Base-by-base conservation (phyloP, 2,797 vertebrate genomes). In the Acrocephalus scirpaceus region DNA sequence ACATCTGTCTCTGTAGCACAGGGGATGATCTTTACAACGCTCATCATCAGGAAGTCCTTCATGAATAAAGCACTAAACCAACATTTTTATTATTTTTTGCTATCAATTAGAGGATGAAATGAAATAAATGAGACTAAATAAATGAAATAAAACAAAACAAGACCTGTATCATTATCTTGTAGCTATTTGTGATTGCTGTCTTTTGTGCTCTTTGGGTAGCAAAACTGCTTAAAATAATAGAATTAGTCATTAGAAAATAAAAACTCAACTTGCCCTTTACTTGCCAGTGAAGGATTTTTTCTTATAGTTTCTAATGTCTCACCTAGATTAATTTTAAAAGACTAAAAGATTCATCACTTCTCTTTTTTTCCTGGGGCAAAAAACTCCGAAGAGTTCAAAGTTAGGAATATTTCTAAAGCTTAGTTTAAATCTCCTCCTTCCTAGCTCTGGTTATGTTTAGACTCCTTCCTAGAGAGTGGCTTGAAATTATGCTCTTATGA, bases 161-260 rank as follows among this genome's bases (percentile, higher is more conserved):
- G 17, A 4, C 5, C 10, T 48, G 6, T 38, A n/a, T 90, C 12
- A 23, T 83, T 79, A 48, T 29, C 57, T 70, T 84, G 29, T 67
- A 76, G 50, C 32, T 93, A 66, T 76, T 85, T 5, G 13, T 18
- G 19, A 67, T 36, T 71, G 21, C n/a, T 74, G 19, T 30, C 30
- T 88, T 93, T 85, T 83, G 40, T 71, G 64, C 64, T 62, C 42
- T 90, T 93, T 77, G 73, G 27, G 51, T 79, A 69, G 67, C 32
- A 93, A 66, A 96, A 88, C 40, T 71, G 38, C 50, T 92, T 89
- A 87, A 78, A 90, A 92, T 84, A 92, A 93, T 76, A 91, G 23
- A 77, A 71, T 47, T 69, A 71, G n/a, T 82, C 44, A 73, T 57
- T 78, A 93, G 54, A 94, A 95, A 91, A 89, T 69, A 87, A 94